Percentiles rank a stretch among this genome's conserved stretches.
Conservation (phyloP, 2,797 vertebrate genomes). For the Micrastur ruficollis region DNA sequence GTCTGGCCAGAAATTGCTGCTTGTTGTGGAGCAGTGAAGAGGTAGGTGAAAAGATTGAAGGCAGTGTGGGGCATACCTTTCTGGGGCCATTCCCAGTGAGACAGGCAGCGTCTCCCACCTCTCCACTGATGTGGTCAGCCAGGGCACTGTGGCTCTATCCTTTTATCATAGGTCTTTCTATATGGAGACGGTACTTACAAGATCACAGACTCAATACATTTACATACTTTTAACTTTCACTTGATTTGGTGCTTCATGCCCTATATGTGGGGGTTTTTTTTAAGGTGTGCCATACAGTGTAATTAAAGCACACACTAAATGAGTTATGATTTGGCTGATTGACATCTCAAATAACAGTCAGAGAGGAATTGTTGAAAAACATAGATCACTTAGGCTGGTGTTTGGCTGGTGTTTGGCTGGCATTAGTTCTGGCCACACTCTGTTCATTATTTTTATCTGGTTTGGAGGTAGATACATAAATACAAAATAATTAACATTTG, state of each 20-base stretch:
- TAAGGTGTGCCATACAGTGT: not conserved
- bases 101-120: not conserved
- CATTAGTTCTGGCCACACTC: not conserved
- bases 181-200: not conserved
- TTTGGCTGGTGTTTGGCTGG: not conserved
- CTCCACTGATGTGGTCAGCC: not conserved
- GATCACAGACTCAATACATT: not conserved
- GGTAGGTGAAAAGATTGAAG: not conserved
- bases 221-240: not conserved
- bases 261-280: not conserved
- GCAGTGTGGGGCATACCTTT: not conserved
- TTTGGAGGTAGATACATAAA: not conserved
- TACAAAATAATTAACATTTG: not conserved
- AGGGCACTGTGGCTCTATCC: not conserved
- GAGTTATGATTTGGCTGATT: not conserved
- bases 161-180: not conserved
- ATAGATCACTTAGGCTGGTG: not conserved
- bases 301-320: not conserved
- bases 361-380: not conserved
- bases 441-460: not conserved
- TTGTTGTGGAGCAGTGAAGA: not conserved
- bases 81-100: not conserved
- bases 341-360: not conserved
- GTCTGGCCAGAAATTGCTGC: not conserved
- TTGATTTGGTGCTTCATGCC: not conserved